Conservation (phyloP, 2,797 vertebrate genomes). For the Rhadinocentrus ornatus region DNA sequence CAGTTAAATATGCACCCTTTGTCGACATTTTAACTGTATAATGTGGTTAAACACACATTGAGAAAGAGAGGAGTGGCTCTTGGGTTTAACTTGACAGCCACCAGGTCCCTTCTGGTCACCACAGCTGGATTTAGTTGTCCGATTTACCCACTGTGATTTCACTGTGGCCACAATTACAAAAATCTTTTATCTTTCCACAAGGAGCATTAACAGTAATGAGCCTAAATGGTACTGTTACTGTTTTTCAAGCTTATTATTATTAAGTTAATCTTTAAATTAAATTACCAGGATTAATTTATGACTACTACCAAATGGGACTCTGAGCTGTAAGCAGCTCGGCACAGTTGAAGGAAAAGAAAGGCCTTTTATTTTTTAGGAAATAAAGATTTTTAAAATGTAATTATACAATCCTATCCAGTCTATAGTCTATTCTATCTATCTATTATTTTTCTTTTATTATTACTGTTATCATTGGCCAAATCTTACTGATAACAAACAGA, state of each 20-base stretch:
- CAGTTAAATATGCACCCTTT: not conserved
- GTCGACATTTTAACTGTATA: not conserved
- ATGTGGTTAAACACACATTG: not conserved
- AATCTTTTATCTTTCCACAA: not conserved
- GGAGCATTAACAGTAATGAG: not conserved
- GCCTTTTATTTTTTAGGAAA: no score
- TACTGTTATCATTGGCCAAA: no score
- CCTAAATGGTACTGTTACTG: not conserved
- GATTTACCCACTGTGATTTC: not conserved
- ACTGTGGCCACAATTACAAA: not conserved
- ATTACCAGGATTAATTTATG: not conserved
- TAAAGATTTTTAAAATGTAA: no score
- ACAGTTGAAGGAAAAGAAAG: no score
- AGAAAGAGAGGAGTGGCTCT: not conserved
- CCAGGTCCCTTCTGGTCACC: not conserved
- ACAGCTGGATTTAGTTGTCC: not conserved
- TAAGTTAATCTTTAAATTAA: not conserved
- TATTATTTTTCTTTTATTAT: no score
- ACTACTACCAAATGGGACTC: not conserved
- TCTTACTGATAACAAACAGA: no score
- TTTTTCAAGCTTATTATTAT: not conserved
- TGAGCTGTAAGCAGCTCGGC: no score
- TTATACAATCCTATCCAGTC: no score
- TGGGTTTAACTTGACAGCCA: not conserved
- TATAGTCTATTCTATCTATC: no score